Evolutionary conservation across 2,113 vertebrate genomes (phyloP).

Genomic region (Onychostoma macrolepis): DNA sequence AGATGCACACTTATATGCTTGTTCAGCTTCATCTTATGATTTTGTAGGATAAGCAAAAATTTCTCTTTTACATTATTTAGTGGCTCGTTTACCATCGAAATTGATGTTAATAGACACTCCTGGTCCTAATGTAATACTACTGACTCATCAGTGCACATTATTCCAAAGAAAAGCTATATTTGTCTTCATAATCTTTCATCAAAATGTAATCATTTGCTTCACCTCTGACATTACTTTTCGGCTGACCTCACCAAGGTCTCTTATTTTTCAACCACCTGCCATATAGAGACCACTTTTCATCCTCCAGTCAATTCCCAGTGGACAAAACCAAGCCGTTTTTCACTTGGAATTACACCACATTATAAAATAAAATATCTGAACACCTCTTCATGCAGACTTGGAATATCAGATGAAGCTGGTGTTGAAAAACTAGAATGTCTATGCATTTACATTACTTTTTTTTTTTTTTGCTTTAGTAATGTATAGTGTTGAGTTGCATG

Average conservation of each 20-base stretch:
- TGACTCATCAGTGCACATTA: neutral
- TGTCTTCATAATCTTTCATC: slow-evolving; percentile 27
- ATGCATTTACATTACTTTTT: neutral
- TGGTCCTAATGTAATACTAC: neutral
- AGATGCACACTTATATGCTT: neutral
- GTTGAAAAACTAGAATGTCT: neutral
- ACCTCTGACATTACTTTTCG: slow-evolving; percentile 23
- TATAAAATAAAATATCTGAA: neutral
- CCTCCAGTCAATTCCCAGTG: neutral
- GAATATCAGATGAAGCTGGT: neutral
- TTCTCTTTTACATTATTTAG: neutral
- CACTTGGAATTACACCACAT: neutral
- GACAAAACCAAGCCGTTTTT: slow-evolving; percentile 8
- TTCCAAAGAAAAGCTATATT: slow-evolving; percentile 1
- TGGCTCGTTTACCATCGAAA: neutral
- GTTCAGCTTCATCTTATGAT: neutral
- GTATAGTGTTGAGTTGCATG: neutral
- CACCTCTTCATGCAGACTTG: neutral
- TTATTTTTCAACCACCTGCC: slow-evolving; percentile 19
- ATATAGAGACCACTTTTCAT: slow-evolving; percentile 8
- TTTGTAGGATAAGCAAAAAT: neutral
- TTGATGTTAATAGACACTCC: neutral
- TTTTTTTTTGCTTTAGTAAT: neutral
- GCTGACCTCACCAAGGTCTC: slow-evolving; percentile 11
- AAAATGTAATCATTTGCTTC: slow-evolving; percentile 28